Conservation (phyloP, 2,113 vertebrate genomes). For the Cathartes aura region DNA sequence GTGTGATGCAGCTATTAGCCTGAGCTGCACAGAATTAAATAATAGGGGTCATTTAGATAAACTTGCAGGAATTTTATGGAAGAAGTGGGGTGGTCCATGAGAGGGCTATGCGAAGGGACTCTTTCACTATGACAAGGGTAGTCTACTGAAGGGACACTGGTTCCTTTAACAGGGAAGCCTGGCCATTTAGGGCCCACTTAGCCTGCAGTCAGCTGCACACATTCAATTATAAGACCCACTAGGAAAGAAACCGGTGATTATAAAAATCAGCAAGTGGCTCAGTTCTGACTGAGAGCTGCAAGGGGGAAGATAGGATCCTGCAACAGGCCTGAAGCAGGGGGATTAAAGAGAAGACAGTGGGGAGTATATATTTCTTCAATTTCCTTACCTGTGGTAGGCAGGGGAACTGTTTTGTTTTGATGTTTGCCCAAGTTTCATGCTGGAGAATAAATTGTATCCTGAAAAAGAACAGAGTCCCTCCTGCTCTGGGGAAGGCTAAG, state of each 20-base stretch:
- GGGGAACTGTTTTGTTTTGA: neutral
- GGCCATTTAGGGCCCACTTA: neutral
- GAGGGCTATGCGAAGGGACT: neutral
- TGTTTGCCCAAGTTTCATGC: neutral
- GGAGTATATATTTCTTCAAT: neutral
- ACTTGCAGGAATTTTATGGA: neutral
- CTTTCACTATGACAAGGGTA: neutral
- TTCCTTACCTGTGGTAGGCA: neutral
- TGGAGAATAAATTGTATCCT: neutral
- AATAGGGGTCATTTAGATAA: neutral
- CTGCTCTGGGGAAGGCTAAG: neutral
- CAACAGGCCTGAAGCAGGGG: neutral
- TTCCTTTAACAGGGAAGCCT: neutral
- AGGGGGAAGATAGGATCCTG: neutral
- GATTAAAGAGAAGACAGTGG: neutral
- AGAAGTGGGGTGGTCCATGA: neutral
- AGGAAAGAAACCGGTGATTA: neutral
- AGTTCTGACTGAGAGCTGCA: neutral
- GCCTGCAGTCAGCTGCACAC: neutral
- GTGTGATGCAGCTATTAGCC: neutral
- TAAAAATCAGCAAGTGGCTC: neutral
- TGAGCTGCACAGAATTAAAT: neutral
- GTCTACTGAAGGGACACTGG: neutral
- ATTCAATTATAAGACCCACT: neutral
- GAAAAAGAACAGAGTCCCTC: neutral